Evolutionary conservation across 2,797 vertebrate species (phyloP), one percentile per base, ranked within the genome.

Genomic region (Hozukius guyotensis): DNA sequence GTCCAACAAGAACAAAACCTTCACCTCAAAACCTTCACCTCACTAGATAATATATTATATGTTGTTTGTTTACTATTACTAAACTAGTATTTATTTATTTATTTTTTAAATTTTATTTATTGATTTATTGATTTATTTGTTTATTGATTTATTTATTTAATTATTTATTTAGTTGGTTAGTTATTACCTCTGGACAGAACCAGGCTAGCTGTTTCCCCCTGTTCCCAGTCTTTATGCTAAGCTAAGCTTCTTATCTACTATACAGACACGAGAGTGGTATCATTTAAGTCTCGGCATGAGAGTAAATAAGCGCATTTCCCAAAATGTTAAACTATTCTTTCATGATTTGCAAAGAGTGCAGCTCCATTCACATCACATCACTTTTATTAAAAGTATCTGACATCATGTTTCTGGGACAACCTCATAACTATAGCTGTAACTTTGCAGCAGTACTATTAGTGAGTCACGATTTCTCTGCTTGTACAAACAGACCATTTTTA

Each of bases 321-420:
- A 12, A 64, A 38, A 46, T 46, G 10, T 57, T 16, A 5, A 56
- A 27, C 27, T 65, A 24, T 31, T 24, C 22, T 53, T 46, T 64
- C 3, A 24, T 64, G 49, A 18, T 34, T 9, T 9, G 14, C 22
- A 18, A 52, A 1, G 16, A 59, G 31, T 36, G 55, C n/a, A 27
- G 36, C 56, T 46, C 20, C 11, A 49, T 55, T 65, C 61, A 75
- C 57, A 24, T 76, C 18, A 36, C 32, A 27, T 61, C 34, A 60
- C n/a, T 63, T 55, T 60, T 78, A 31, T 69, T 22, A 29, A 55
- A 49, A 46, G n/a, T 67, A 4, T 68, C 57, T 75, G 65, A 60
- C 34, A 34, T 70, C 14, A 60, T 32, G 31, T 63, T 75, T 78
- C 14, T 75, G 14, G 36, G 53, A 55, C 34, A 56, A 27, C 78